phyloP scores from a whole-genome alignment of 2,113 vertebrate species.

The Ochotona princeps region DNA sequence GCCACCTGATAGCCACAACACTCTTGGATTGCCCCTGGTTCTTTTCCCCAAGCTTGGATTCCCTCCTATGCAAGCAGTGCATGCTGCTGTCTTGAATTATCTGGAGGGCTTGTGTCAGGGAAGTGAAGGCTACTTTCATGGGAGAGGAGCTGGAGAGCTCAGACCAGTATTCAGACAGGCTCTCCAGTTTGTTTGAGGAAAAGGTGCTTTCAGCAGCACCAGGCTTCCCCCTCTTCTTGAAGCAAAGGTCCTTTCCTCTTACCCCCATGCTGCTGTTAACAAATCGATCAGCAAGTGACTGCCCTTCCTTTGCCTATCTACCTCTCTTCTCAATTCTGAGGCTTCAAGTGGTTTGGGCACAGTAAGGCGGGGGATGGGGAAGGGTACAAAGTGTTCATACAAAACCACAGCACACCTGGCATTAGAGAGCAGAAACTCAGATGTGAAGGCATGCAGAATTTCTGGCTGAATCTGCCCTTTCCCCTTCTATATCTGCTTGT shows the following conservation, averaged over 20 bases:
- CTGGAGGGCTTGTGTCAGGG: slow-evolving; percentile 1
- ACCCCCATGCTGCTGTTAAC: not conserved
- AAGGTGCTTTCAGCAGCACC: slow-evolving; percentile 70
- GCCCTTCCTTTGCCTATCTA: slow-evolving; percentile 3
- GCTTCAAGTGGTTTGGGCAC: not conserved
- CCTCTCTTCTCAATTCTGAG: slow-evolving; percentile 8
- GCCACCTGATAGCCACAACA: not conserved
- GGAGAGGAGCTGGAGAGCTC: not conserved
- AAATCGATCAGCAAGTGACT: not conserved
- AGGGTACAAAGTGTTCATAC: not conserved
- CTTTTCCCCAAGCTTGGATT: not conserved
- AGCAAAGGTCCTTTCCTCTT: not conserved
- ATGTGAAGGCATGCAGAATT: slow-evolving; percentile 42
- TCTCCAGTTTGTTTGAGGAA: not conserved
- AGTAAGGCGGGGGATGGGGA: no score
- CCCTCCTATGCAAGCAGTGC: not conserved
- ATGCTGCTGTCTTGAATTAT: not conserved
- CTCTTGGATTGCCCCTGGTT: not conserved
- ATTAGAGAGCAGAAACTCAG: not conserved
- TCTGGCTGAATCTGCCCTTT: not conserved
- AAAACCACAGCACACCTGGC: not conserved
- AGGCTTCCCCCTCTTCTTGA: slow-evolving; percentile 68
- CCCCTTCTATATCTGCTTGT: not conserved
- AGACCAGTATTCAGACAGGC: not conserved
- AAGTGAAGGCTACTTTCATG: not conserved